Conservation (phyloP, 2,113 vertebrate species). For the Ondatra zibethicus region DNA sequence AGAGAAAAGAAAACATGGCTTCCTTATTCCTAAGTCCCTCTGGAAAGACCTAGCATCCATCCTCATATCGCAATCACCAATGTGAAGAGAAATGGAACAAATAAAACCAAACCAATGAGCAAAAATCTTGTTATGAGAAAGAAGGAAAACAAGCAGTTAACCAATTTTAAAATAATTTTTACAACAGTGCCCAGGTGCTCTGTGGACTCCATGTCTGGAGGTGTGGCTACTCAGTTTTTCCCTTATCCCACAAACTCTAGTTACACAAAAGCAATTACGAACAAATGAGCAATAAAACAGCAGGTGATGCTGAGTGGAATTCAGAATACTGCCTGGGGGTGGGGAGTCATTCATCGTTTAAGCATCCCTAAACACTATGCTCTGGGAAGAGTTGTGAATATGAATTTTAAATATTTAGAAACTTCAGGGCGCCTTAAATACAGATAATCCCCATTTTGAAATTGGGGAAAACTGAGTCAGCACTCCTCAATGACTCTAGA, state of each 20-base stretch:
- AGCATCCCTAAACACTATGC: conserved; percentile 54
- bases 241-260: conserved; percentile 78
- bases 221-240: conserved; percentile 77
- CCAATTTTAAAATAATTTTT: conserved; percentile 84
- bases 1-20: neutral
- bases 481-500: neutral
- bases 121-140: conserved; percentile 80
- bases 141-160: conserved; percentile 76
- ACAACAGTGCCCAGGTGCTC: conserved; percentile 79
- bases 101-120: conserved; percentile 84
- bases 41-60: conserved; percentile 73
- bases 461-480: conserved; percentile 70
- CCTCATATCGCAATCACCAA: conserved; percentile 79
- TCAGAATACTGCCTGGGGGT: conserved; percentile 62
- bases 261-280: conserved; percentile 84
- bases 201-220: conserved; percentile 74
- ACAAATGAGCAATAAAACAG: conserved; percentile 83
- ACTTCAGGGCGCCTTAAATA: conserved; percentile 41
- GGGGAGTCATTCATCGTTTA: conserved; percentile 61
- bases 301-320: conserved; percentile 79
- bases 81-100: conserved; percentile 76
- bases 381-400: conserved; percentile 65
- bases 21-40: neutral
- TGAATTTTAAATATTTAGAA: conserved; percentile 77
- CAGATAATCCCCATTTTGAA: conserved; percentile 35